A percentile compares a stretch with the other conserved stretches of the same genome.
Conservation (phyloP, 2,113 vertebrate genomes). For the Ptyas mucosa region DNA sequence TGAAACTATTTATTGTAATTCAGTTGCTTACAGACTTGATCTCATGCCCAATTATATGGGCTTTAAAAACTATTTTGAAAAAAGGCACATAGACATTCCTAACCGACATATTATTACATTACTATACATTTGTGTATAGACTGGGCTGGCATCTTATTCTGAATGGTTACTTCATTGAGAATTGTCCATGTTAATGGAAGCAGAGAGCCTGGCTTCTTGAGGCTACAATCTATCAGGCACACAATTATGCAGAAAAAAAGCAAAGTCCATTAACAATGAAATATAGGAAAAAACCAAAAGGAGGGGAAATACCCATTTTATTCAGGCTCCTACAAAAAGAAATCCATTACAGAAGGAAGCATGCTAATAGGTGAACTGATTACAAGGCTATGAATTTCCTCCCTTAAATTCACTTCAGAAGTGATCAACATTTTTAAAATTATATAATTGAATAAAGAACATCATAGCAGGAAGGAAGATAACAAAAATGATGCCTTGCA, state of each 20-base stretch:
- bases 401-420: neutral
- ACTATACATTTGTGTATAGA: neutral
- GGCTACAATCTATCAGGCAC: conserved; percentile 60
- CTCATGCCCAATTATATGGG: neutral
- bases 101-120: neutral
- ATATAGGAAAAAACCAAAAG: conserved; percentile 53
- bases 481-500: neutral
- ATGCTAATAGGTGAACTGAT: conserved; percentile 46
- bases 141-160: neutral
- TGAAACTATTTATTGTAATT: neutral
- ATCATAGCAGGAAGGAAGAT: neutral
- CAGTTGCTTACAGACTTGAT: neutral
- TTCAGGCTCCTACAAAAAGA: conserved; percentile 43
- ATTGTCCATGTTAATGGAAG: conserved; percentile 60
- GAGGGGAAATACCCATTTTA: conserved; percentile 50
- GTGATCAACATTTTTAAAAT: neutral
- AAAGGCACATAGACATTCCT: neutral
- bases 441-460: neutral
- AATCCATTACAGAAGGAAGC: conserved; percentile 41
- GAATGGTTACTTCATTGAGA: conserved; percentile 50
- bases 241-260: conserved; percentile 61
- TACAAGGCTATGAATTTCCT: neutral
- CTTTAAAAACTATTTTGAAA: neutral
- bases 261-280: conserved; percentile 70
- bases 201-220: conserved; percentile 53